phyloP scores from a whole-genome alignment of 2,113 vertebrate species.

The Ia io region DNA sequence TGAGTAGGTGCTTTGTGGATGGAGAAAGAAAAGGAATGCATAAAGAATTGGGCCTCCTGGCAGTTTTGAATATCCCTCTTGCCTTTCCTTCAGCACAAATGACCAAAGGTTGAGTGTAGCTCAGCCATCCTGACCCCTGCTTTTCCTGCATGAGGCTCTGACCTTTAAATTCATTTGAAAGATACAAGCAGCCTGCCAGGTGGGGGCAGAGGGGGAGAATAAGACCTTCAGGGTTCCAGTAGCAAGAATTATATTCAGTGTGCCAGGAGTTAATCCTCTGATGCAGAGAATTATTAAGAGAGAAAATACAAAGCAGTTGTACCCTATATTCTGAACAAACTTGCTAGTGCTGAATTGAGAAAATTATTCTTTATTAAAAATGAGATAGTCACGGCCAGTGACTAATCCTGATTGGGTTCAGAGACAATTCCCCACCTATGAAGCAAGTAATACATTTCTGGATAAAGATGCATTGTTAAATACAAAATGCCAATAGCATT shows the following conservation, averaged over 20 bases:
- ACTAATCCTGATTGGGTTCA: slow-evolving; percentile 67
- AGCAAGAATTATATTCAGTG: background rate
- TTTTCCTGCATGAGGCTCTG: background rate
- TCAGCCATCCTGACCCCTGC: background rate
- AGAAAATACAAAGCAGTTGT: slow-evolving; percentile 10
- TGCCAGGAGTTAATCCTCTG: slow-evolving; percentile 51
- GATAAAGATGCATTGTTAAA: slow-evolving; percentile 61
- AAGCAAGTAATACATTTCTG: slow-evolving; percentile 50
- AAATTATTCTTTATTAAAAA: slow-evolving; percentile 76
- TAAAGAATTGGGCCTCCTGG: background rate
- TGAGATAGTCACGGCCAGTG: slow-evolving; percentile 63
- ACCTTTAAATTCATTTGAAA: slow-evolving; percentile 22
- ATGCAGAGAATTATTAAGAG: background rate
- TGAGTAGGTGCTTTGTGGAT: background rate
- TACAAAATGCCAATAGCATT: slow-evolving; percentile 31
- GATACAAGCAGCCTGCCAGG: background rate
- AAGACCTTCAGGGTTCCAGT: background rate
- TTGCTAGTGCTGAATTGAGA: slow-evolving; percentile 38
- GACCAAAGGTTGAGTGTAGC: background rate
- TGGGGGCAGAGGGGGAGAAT: background rate
- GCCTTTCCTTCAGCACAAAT: background rate
- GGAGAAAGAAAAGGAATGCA: background rate
- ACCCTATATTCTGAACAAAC: slow-evolving; percentile 54
- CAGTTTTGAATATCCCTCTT: background rate
- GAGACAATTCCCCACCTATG: slow-evolving; percentile 57